Base-by-base conservation (phyloP, 2,797 vertebrate species). In the Leucoraja ocellata region DNA sequence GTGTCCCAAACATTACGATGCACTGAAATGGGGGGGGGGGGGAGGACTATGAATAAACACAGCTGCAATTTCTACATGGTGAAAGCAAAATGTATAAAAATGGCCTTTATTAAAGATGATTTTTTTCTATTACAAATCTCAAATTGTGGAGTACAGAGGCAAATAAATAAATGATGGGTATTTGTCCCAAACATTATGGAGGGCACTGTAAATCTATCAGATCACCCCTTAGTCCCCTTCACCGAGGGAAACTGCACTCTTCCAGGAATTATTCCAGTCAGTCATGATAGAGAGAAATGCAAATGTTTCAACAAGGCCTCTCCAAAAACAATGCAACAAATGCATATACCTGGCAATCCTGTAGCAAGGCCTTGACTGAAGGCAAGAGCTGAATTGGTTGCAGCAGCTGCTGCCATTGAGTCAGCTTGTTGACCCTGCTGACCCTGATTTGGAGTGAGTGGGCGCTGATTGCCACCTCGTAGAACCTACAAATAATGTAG, bases 361-460 rank as follows among this genome's bases (percentile, higher is more conserved):
- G 99, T 95, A 95, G 97, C 97, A 95, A 97, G 97, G 94, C 97
- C 96, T 94, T 97, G 97, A 94, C 97, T 96, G 93, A 99, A 99
- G 73, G 98, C 98, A 96, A 99, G 96, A 90, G 98, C 97, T 94
- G 98, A 97, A 95, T 99, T 99, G 94, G 98, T 96, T 77, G 97
- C 97, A 61, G 96, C 98, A 93, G 98, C 98, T 93, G 98, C 98
- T 93, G 98, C 98, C 93, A 99, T 96, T 81, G 98, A 98, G 94
- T 99, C 99, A 94, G 96, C 96, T 95, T 99, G 98, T 94, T 99
- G 98, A 95, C 98, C 98, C 94, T 98, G 99, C 94, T 99, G 98
- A 71, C 98, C 96, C 96, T 99, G 99, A 25, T 95, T 98, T 13
- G 99, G 99, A 93, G 99, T 99, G 71, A 99, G 98, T 7, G 99